Evolutionary conservation across 2,888 invertebrate genomes (phyloP), one percentile per base, ranked within the genome.

Genomic region (Acanthosepion esculentum): DNA sequence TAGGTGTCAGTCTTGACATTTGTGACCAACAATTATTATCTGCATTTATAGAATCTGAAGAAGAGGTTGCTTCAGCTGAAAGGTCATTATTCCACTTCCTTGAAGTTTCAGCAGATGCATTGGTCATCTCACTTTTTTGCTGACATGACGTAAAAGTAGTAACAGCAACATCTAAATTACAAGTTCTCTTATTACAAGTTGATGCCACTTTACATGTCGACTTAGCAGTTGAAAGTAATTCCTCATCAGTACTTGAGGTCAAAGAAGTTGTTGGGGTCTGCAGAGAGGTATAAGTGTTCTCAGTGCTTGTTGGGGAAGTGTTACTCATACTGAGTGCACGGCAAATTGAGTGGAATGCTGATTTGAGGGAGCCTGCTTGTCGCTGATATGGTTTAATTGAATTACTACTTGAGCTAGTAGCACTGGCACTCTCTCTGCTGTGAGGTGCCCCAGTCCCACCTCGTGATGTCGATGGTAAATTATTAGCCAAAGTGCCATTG

Each of bases 281-380:
- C n/a, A n/a, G n/a, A 20, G 93, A 93, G 18, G 93, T 93, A 33
- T 93, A 93, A 4, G 53, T 93, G 7, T 29, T 53, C n/a, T 93
- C 93, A 50, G 93, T 93, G 48, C 50, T 53, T 8, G 93, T 93
- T 6, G 48, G 93, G 8, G 93, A 53, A 26, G 93, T 93, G 53
- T 53, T 53, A 93, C n/a, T 93, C 48, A 93, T 93, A 12, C 93
- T 93, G 29, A 93, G 93, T 12, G 93, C 93, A n/a, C 50, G 93
- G 29, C 93, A 93, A 50, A 93, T 93, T 48, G 93, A 93, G 53
- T 93, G 93, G 93, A 93, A 93, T 53, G 93, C 93, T 29, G 93
- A 93, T 93, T 93, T 93, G 18, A 93, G 93, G 48, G 93, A 48
- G 48, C 93, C 93, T 53, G 93, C 50, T 53, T 93, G 93, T 93